Evolutionary conservation across 2,888 invertebrate genomes (phyloP).

Genomic region (Agriopis aurantiaria): DNA sequence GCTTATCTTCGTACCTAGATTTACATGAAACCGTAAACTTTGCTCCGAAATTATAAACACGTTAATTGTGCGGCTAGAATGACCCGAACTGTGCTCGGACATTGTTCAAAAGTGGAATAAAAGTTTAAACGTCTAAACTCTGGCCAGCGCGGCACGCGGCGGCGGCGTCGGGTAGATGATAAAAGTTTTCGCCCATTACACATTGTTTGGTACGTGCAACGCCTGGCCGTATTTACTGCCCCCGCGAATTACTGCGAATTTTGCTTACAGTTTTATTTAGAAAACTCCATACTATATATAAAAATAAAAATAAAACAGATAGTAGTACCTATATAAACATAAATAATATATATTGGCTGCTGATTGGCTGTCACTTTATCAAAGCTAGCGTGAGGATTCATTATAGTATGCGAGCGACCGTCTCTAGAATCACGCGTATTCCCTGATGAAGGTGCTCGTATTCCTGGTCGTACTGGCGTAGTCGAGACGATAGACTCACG

Average conservation of each 20-base stretch:
- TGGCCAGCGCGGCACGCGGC: conserved; percentile 28
- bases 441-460: no score
- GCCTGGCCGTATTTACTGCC: conserved; percentile 49
- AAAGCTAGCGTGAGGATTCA: no score
- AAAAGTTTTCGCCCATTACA: conserved; percentile 66
- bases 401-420: no score
- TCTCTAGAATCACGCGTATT: no score
- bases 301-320: no score
- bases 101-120: conserved; percentile 62
- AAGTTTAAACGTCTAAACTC: conserved; percentile 60
- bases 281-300: conserved; percentile 10
- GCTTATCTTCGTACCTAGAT: conserved; percentile 6
- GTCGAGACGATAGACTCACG: no score
- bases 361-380: no score
- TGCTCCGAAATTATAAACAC: conserved; percentile 15
- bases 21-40: conserved; percentile 19
- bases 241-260: no score
- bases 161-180: conserved; percentile 58
- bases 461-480: no score
- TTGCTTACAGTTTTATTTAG: conserved; percentile 31
- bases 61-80: conserved; percentile 39
- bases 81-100: conserved; percentile 39
- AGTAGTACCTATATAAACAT: background rate
- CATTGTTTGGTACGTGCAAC: conserved; percentile 56
- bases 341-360: no score